Percentiles rank a stretch among this genome's conserved stretches.
These are phyloP conservation scores for Danio tinwini DNA, from an alignment of 2,797 vertebrate genomes.

Conservation along the genomic window DNA sequence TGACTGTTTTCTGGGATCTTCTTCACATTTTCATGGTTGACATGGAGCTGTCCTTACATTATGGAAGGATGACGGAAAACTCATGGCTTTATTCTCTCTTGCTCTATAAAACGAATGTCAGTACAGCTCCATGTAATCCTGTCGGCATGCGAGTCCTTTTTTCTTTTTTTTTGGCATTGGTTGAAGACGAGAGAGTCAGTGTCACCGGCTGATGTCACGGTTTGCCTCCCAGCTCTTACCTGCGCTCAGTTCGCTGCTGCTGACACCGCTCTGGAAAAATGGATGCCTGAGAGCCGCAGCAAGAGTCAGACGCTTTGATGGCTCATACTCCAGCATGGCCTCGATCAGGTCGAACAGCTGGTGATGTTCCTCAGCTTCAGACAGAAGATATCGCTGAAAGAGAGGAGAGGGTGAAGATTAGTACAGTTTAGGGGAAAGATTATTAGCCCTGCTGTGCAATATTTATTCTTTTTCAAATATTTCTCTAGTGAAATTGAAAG, in stretches of 20 bases:
- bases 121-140: slow-evolving; percentile 49
- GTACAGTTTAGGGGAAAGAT: too few species aligned
- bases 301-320: slow-evolving; percentile 87
- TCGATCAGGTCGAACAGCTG: slow-evolving; percentile 96
- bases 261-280: slow-evolving; percentile 82
- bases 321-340: slow-evolving; percentile 97
- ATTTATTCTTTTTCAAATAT: too few species aligned
- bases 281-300: slow-evolving; percentile 90
- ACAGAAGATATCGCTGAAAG: slow-evolving; percentile 89
- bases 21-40: neutral
- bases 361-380: slow-evolving; percentile 93
- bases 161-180: slow-evolving; percentile 18
- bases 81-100: slow-evolving; percentile 30
- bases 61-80: slow-evolving; percentile 21
- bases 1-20: neutral
- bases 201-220: slow-evolving; percentile 99
- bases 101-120: slow-evolving; percentile 27
- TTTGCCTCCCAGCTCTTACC: slow-evolving; percentile 91
- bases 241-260: slow-evolving; percentile 65
- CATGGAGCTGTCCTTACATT: slow-evolving; percentile 21
- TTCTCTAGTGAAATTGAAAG: too few species aligned
- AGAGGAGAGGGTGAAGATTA: neutral
- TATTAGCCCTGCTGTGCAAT: too few species aligned
- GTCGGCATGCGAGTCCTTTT: slow-evolving; percentile 18
- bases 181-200: slow-evolving; percentile 11